Percentiles rank a stretch among this genome's conserved stretches.
Evolutionary conservation across 1,140 invertebrate genomes (phyloP).

Genomic region (Drosophila trapezifrons): DNA sequence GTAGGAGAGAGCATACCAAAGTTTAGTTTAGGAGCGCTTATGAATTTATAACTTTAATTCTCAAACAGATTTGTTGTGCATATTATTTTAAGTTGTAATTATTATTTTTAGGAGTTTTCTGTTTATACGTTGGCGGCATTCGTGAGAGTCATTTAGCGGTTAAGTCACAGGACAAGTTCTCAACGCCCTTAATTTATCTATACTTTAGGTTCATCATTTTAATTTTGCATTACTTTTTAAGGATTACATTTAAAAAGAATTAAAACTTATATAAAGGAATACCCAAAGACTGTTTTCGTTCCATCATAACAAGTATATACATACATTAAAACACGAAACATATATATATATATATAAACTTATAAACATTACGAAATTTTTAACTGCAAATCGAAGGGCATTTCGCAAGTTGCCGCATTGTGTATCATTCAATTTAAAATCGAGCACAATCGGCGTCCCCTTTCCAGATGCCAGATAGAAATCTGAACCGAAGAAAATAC

Average conservation of each 20-base stretch:
- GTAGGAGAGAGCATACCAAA: conserved; percentile 71
- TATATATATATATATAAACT: conserved; percentile 52
- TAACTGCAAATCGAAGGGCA: conserved; percentile 60
- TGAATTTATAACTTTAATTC: conserved; percentile 65
- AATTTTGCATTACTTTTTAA: conserved; percentile 57
- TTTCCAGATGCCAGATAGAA: conserved; percentile 8
- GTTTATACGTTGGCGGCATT: conserved; percentile 35
- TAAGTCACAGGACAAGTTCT: conserved; percentile 46
- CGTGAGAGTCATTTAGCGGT: conserved; percentile 50
- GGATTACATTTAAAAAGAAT: conserved; percentile 66
- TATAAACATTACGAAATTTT: conserved; percentile 67
- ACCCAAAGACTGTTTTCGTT: conserved; percentile 84
- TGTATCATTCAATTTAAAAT: conserved; percentile 54
- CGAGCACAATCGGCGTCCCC: conserved; percentile 19
- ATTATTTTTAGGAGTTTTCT: conserved; percentile 41
- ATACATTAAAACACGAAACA: conserved; percentile 59
- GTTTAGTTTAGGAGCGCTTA: conserved; percentile 72
- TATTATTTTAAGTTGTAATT: conserved; percentile 71
- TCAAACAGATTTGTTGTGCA: conserved; percentile 62
- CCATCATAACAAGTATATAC: conserved; percentile 83
- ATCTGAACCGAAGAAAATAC: conserved; percentile 50
- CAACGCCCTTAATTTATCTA: conserved; percentile 44
- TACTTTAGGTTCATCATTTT: conserved; percentile 37
- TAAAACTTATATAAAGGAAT: conserved; percentile 81
- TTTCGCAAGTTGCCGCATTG: conserved; percentile 44